These are phyloP conservation scores for Danio tinwini DNA, from an alignment of 2,797 vertebrate genomes.

Conservation along the genomic window DNA sequence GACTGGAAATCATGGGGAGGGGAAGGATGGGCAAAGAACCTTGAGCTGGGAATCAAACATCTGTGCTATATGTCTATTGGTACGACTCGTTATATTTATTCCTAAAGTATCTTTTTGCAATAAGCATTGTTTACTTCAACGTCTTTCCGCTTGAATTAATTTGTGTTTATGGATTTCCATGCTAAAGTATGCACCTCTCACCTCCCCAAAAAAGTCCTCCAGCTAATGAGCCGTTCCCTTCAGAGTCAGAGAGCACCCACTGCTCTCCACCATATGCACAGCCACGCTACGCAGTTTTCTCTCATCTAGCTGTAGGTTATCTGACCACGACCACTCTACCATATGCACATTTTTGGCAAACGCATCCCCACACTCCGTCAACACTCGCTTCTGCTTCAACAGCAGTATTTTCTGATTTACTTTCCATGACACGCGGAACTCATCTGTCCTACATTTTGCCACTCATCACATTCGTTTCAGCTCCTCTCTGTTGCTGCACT, in stretches of 20 bases:
- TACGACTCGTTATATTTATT: too few species aligned
- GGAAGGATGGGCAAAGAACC: too few species aligned
- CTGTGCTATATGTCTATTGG: too few species aligned
- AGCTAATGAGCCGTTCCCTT: constrained; percentile 45
- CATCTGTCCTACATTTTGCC: constrained; percentile 11
- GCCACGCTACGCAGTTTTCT: constrained; percentile 55
- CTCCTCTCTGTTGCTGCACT: constrained; percentile 9
- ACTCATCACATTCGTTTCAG: constrained; percentile 10
- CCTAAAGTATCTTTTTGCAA: constrained; percentile 1
- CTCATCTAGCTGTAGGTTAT: constrained; percentile 58
- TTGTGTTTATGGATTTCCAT: constrained; percentile 36
- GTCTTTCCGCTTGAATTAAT: constrained; percentile 30
- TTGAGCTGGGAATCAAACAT: too few species aligned
- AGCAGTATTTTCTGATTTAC: constrained; percentile 30
- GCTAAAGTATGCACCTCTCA: constrained; percentile 43
- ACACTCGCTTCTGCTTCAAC: constrained; percentile 38
- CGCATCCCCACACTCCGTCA: constrained; percentile 20
- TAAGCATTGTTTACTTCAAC: constrained; percentile 25
- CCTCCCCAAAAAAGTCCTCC: background rate
- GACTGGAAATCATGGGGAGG: too few species aligned
- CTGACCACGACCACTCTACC: constrained; percentile 50
- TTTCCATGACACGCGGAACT: constrained; percentile 18
- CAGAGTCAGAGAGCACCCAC: constrained; percentile 58
- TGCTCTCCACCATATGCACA: constrained; percentile 58
- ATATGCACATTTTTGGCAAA: constrained; percentile 57